Evolutionary conservation across 1,140 invertebrate species (phyloP).

Genomic region (Aphelenchoides besseyi): DNA sequence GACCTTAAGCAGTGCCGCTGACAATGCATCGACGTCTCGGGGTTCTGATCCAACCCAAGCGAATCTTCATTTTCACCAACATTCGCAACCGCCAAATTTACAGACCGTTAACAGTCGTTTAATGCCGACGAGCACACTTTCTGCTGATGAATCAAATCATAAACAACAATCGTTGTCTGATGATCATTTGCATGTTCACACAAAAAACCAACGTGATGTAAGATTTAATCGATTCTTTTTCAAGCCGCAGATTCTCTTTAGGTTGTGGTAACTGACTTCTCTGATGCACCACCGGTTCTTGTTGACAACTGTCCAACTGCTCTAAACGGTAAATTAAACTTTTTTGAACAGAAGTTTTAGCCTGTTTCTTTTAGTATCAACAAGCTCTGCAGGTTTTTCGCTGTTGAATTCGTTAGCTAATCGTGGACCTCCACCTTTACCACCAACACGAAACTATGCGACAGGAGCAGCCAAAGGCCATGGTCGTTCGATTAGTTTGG

Average conservation of each 20-base stretch:
- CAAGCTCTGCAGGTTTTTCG: constrained; percentile 20
- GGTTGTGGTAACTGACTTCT: constrained; percentile 42
- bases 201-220: constrained; percentile 38
- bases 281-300: constrained; percentile 43
- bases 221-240: background rate
- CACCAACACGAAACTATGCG: constrained; percentile 38
- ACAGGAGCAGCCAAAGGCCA: constrained; percentile 34
- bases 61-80: background rate
- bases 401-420: constrained; percentile 7
- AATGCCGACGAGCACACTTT: background rate
- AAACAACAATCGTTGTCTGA: constrained; percentile 50
- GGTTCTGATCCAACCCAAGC: background rate
- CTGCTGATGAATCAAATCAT: constrained; percentile 13
- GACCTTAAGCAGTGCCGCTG: constrained; percentile 8
- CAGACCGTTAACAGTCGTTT: background rate
- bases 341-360: constrained; percentile 22
- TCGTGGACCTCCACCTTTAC: constrained; percentile 46
- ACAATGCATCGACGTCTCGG: constrained; percentile 18
- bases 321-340: constrained; percentile 35
- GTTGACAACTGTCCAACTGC: constrained; percentile 41
- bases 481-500: constrained; percentile 36
- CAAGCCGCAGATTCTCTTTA: constrained; percentile 6
- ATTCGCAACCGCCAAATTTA: background rate
- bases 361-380: constrained; percentile 14
- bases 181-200: constrained; percentile 38